Conservation (phyloP, 2,113 vertebrate species). For the Strix aluco region DNA sequence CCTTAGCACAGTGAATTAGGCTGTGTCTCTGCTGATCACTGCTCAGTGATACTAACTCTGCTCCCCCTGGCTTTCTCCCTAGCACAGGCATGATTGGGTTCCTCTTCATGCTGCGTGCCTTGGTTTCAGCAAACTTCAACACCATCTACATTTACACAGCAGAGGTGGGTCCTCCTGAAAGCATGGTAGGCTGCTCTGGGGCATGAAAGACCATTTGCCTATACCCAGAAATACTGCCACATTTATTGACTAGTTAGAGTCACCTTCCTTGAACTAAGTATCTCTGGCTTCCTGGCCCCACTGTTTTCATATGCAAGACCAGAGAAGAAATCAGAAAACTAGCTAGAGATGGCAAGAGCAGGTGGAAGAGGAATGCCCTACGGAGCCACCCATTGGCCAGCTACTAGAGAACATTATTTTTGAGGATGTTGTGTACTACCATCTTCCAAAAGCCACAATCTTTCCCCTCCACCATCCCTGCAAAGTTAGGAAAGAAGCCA, state of each 20-base stretch:
- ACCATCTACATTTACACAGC: slow-evolving; percentile 97
- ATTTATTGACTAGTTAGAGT: neutral
- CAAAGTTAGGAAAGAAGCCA: neutral
- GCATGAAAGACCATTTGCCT: neutral
- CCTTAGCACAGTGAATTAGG: neutral
- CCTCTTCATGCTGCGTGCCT: slow-evolving; percentile 88
- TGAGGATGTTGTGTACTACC: neutral
- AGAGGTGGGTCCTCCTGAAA: slow-evolving; percentile 78
- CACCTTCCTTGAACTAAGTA: neutral
- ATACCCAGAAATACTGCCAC: neutral
- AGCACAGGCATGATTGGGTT: slow-evolving; percentile 84
- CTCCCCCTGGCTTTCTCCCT: neutral
- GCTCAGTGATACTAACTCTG: neutral
- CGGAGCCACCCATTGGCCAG: neutral
- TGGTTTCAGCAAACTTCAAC: slow-evolving; percentile 94
- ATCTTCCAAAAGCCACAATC: neutral
- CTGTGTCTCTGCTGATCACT: neutral
- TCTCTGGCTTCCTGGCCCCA: neutral
- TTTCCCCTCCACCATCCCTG: neutral
- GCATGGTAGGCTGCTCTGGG: neutral
- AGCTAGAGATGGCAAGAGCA: neutral
- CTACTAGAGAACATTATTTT: neutral
- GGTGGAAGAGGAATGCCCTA: neutral
- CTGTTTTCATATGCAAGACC: neutral
- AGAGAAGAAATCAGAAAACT: neutral